phyloP scores from a whole-genome alignment of 2,797 vertebrate species.

The Muscicapa striata region DNA sequence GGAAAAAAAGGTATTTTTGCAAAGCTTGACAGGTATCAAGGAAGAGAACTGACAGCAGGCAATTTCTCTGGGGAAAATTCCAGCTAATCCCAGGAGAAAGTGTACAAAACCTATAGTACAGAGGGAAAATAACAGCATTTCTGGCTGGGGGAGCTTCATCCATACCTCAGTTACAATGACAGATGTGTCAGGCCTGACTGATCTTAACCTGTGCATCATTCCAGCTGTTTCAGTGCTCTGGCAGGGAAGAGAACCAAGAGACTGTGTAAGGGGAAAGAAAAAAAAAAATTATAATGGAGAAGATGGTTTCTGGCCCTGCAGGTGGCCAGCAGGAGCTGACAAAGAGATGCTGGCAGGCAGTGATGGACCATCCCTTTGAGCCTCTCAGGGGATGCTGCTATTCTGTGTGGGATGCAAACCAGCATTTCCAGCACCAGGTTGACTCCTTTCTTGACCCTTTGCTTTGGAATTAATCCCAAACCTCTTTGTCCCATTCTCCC shows the following conservation, averaged over 20 bases:
- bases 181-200: background rate
- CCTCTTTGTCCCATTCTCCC: slow-evolving; percentile 11
- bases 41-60: background rate
- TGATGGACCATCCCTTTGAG: background rate
- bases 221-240: background rate
- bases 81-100: background rate
- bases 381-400: background rate
- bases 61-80: background rate
- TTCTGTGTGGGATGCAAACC: background rate
- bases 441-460: slow-evolving; percentile 18
- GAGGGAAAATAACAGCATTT: background rate
- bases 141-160: background rate
- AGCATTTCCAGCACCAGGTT: background rate
- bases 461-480: background rate
- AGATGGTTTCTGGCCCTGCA: slow-evolving; percentile 11
- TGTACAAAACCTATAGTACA: background rate
- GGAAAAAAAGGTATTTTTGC: background rate
- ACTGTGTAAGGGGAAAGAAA: background rate
- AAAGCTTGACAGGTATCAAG: background rate
- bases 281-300: background rate
- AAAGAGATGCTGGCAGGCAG: background rate
- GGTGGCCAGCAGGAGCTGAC: slow-evolving; percentile 7
- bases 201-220: background rate
- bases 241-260: background rate
- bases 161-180: background rate